Conservation (phyloP, 1,140 invertebrate genomes). For the Drosophila pachea region DNA sequence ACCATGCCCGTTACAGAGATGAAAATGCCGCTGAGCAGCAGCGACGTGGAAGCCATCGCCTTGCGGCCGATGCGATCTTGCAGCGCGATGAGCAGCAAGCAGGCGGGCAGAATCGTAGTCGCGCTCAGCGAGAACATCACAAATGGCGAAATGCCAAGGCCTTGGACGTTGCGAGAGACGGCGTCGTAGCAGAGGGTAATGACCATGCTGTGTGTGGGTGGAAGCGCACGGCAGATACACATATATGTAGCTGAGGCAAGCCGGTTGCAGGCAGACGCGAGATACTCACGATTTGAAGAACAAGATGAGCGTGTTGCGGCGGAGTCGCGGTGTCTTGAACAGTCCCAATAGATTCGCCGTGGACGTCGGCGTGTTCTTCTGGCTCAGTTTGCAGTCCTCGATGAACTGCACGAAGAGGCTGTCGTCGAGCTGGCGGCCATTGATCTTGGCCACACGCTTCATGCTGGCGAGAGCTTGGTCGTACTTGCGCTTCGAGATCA, state of each 20-base stretch:
- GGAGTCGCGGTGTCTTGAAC: conserved; percentile 79
- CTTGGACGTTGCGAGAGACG: conserved; percentile 82
- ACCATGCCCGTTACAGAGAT: conserved; percentile 73
- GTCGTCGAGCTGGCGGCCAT: conserved; percentile 79
- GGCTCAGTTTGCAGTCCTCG: conserved; percentile 63
- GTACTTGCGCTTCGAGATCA: conserved; percentile 80
- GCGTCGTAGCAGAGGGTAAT: conserved; percentile 83
- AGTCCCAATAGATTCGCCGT: conserved; percentile 59
- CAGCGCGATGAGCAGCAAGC: conserved; percentile 80
- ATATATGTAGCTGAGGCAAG: neutral
- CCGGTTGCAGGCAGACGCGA: neutral
- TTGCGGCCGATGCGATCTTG: conserved; percentile 82
- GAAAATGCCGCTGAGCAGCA: conserved; percentile 81
- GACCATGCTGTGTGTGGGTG: conserved; percentile 80
- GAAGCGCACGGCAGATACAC: conserved; percentile 7
- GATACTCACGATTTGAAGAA: conserved; percentile 81
- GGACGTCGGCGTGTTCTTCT: conserved; percentile 44
- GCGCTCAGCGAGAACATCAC: conserved; percentile 81
- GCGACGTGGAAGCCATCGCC: conserved; percentile 80
- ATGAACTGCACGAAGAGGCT: conserved; percentile 78
- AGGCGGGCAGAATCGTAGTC: conserved; percentile 81
- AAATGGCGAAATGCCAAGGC: conserved; percentile 81
- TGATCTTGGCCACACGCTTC: conserved; percentile 80
- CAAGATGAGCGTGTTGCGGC: conserved; percentile 80
- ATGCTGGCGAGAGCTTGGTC: conserved; percentile 81